Evolutionary conservation across 2,113 vertebrate genomes (phyloP), one percentile per base, ranked within the genome.

Genomic region (Psittacus erithacus): DNA sequence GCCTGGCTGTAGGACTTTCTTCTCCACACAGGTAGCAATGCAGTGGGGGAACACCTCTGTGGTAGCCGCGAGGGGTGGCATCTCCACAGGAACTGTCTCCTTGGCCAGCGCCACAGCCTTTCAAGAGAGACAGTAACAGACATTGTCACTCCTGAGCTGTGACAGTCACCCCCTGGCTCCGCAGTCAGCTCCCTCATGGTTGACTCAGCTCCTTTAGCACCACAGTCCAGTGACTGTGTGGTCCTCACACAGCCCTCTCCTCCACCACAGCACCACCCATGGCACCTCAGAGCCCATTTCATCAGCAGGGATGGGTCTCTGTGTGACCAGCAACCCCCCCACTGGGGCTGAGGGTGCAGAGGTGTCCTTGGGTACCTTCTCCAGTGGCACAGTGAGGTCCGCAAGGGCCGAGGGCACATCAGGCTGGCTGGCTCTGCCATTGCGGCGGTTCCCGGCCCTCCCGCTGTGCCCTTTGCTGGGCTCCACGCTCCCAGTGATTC

Each of bases 1-100:
- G 50, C 86, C 76, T 17, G 97, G 95, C 67, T 88, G 95, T 76
- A 96, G 73, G 55, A 96, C 35, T 33, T 86, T 96, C 77, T 96
- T 94, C 78, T 97, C 97, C 59, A 94, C 74, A n/a, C 93, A 96
- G 38, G 94, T 82, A 11, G 87, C 91, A 77, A 85, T 35, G 7
- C n/a, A 12, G 25, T 74, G 87, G 10, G 95, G 95, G 17, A 95
- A 90, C 31, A 92, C 64, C 17, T 96, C 96, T 1, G 92, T 88
- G 79, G 94, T 78, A 75, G 89, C 31, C 0, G 39, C 0, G 0
- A 96, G 93, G 55, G 88, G 95, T 18, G 93, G 95, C 89, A 96
- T 92, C 88, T 97, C 96, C 92, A 96, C 29, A 0, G 94, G 85
- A 62, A 78, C 57, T 3, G 68, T n/a, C 52, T 95, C 95, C 67